Conservation (phyloP, 2,888 invertebrate genomes). For the Hyposoter dolosus region DNA sequence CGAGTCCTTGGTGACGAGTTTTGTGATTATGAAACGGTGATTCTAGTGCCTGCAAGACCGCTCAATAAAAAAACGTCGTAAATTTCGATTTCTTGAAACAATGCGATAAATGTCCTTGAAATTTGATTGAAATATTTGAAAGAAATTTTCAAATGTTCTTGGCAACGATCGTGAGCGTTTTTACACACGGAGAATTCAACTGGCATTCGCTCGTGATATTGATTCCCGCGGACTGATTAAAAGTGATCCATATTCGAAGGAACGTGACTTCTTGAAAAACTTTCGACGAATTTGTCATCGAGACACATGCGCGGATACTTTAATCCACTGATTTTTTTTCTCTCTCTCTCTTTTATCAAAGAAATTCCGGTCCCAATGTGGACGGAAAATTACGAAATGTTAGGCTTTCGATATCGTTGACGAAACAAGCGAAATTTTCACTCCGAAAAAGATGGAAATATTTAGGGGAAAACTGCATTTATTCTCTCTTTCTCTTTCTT, state of each 20-base stretch:
- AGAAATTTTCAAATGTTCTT: not conserved
- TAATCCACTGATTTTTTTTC: not conserved
- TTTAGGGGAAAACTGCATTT: constrained; percentile 36
- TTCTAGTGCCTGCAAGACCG: constrained; percentile 81
- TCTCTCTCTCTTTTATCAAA: constrained; percentile 1
- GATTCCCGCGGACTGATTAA: constrained; percentile 46
- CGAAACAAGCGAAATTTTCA: not conserved
- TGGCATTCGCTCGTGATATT: constrained; percentile 70
- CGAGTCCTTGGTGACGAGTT: constrained; percentile 31
- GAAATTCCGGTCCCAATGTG: constrained; percentile 34
- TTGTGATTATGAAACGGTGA: constrained; percentile 73
- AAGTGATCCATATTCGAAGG: not conserved
- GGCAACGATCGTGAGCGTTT: constrained; percentile 60
- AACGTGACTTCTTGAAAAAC: not conserved
- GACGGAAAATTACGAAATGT: constrained; percentile 18
- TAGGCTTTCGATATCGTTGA: constrained; percentile 19
- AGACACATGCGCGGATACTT: constrained; percentile 1
- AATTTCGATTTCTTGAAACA: no score
- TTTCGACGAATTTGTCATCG: not conserved
- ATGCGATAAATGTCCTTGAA: not conserved
- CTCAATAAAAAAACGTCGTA: constrained; percentile 27
- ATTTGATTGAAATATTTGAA: not conserved
- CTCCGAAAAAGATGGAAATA: not conserved
- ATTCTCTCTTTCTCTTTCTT: not conserved
- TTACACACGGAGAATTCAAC: constrained; percentile 81